Evolutionary conservation across 1,140 invertebrate species (phyloP).

Genomic region (Nasonia giraulti): DNA sequence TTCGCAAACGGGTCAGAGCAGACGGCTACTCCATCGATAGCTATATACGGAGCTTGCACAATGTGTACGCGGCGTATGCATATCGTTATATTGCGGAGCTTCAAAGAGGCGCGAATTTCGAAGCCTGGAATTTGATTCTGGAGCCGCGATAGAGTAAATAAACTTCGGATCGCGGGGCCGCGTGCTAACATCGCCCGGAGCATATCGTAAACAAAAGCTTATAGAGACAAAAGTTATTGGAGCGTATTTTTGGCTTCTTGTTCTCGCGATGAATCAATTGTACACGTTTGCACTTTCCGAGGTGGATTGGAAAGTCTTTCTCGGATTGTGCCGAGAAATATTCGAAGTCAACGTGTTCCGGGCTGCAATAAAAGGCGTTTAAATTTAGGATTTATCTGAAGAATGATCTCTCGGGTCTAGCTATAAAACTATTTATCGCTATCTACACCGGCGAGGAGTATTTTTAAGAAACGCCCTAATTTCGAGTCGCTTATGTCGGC

Average conservation of each 20-base stretch:
- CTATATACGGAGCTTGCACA: not conserved
- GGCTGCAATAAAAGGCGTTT: no score
- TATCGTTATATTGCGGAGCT: no score
- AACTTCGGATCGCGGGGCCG: not conserved
- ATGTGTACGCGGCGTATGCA: not conserved
- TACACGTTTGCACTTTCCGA: not conserved
- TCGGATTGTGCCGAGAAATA: no score
- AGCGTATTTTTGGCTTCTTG: not conserved
- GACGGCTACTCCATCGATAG: no score
- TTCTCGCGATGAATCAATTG: not conserved
- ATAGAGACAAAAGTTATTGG: not conserved
- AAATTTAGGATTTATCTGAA: no score
- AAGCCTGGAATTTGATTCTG: not conserved
- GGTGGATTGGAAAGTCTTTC: no score
- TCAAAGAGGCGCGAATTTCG: not conserved
- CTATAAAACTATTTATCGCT: not conserved
- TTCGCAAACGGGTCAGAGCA: not conserved
- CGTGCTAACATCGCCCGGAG: not conserved
- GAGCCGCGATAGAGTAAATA: not conserved
- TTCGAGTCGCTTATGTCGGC: not conserved
- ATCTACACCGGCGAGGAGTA: not conserved
- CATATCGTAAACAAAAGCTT: not conserved
- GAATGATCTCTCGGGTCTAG: no score
- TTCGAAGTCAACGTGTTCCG: no score
- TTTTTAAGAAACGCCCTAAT: not conserved